These are phyloP conservation scores for Ernsta delagoae DNA, from an alignment of 2,888 invertebrate genomes.

Conservation along the genomic window DNA sequence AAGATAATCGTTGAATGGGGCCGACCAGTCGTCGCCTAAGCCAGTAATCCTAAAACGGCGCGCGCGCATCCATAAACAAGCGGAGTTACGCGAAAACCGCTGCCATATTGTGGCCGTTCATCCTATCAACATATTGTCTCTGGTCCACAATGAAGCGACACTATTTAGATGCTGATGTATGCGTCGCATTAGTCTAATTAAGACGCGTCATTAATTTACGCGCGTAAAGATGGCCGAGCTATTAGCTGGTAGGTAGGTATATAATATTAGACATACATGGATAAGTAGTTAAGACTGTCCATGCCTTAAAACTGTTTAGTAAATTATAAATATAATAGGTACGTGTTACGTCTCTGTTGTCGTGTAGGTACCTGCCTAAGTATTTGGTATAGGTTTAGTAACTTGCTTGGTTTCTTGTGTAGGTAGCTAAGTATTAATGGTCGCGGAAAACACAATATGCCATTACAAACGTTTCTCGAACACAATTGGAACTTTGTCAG, in stretches of 20 bases:
- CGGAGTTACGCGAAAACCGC: conserved; percentile 75
- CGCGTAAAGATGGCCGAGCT: conserved; percentile 35
- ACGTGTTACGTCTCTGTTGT: too few relatives aligned
- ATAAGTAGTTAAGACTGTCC: conserved; percentile 17
- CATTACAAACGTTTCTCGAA: conserved; percentile 28
- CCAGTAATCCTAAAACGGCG: conserved; percentile 78
- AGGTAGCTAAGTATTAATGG: conserved; percentile 12
- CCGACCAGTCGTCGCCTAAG: conserved; percentile 78
- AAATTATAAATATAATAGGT: too few relatives aligned
- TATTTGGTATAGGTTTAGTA: too few relatives aligned
- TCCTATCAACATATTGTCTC: conserved; percentile 83
- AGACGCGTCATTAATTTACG: conserved; percentile 74
- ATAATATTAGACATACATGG: conserved; percentile 25
- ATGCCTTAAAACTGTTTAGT: too few relatives aligned
- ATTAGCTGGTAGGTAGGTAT: conserved; percentile 26
- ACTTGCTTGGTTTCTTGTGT: neutral
- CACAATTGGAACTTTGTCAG: conserved; percentile 12
- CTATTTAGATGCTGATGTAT: conserved; percentile 79
- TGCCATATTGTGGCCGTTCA: conserved; percentile 79
- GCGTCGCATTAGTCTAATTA: conserved; percentile 77
- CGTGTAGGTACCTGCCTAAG: too few relatives aligned
- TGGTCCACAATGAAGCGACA: conserved; percentile 75
- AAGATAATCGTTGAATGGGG: conserved; percentile 79
- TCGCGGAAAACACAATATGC: conserved; percentile 15
- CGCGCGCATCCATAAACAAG: conserved; percentile 77